Base-by-base conservation (phyloP, 2,113 vertebrate genomes). In the Athene noctua region DNA sequence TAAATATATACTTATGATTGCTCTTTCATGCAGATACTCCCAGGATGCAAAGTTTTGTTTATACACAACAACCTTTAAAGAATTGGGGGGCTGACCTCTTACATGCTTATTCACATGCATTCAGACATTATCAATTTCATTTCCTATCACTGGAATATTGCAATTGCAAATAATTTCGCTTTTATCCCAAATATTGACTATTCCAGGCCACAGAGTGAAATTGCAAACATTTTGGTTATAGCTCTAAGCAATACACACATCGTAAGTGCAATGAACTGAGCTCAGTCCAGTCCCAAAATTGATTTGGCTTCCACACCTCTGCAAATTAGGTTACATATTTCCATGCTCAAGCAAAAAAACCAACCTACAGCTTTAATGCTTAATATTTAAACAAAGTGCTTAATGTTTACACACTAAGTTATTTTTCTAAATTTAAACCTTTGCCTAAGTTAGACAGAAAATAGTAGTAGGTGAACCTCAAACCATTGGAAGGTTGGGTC, bases 381-480 rank as follows among this genome's bases (percentile, higher is more conserved):
- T 92, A 90, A 81, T 94, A 95, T 97, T 93, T 95, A 92, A 94
- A 90, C 73, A 84, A 94, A 94, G 47, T 40, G 36, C n/a, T 93
- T 59, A 17, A 79, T 93, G 66, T 96, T 96, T 90, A 86, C 80
- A 73, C 61, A 87, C 19, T 2, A 78, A 62, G 49, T 34, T 91
- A 3, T 73, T 57, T 59, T 40, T 22, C 87, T 95, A 96, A 95
- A 94, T 92, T 86, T 95, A 95, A 91, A 70, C 52, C 40, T 77
- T 87, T 90, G 47, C 85, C 54, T 63, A 66, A 75, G 54, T 77
- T 91, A 92, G 71, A 66, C 46, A 96, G 93, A 96, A 96, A 97
- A 95, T 75, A 94, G 91, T 19, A 71, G 80, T 55, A 92, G 95
- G 89, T 84, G 94, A 96, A 96, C 96, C 94, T 97, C 96, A 97